Evolutionary conservation across 2,888 invertebrate species (phyloP), one percentile per base, ranked within the genome.

Genomic region (Luperina nickerlii): DNA sequence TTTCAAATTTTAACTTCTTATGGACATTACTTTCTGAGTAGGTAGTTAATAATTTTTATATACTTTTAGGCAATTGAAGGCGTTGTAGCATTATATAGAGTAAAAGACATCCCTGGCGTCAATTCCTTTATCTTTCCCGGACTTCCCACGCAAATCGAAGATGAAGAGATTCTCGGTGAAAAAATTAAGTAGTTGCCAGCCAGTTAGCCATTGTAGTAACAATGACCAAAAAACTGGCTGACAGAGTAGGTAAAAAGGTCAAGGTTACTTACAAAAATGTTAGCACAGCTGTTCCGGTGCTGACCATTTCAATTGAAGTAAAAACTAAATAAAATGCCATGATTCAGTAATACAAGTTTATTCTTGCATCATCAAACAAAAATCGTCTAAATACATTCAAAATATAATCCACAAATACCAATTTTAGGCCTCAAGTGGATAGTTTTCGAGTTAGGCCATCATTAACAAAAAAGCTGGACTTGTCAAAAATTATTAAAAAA

Each of bases 51-150:
- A 2, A 8, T 24, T 48, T 48, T 66, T 18, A 42, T 51, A 27
- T 63, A 62, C 42, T 69, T 94, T 38, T 90, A 98, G 97, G 95
- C 95, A 84, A 94, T 97, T 66, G 96, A 97, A 24, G 98, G 98
- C 0, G 98, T 98, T 0, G 89, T 98, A 45, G 97, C 97, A 0
- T 95, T 98, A 69, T 97, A 97, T 81, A 97, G 97, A 51, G 97
- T 98, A 0, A 97, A 97, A 88, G 98, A 98, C 89, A 97, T 98
- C 63, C 98, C 98, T 0, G 98, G 98, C 0, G 94, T 94, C 62
- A 98, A 98, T 92, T 94, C 96, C 2, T 97, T 97, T 88, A 94
- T 95, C 0, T 89, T 92, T 4, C 93, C 92, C 0, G 94, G 94
- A 0, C 89, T 94, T 18, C 94, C 93, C 81, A 89, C 95, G 0